Evolutionary conservation across 2,113 vertebrate genomes (phyloP).

Genomic region (Pheucticus melanocephalus): DNA sequence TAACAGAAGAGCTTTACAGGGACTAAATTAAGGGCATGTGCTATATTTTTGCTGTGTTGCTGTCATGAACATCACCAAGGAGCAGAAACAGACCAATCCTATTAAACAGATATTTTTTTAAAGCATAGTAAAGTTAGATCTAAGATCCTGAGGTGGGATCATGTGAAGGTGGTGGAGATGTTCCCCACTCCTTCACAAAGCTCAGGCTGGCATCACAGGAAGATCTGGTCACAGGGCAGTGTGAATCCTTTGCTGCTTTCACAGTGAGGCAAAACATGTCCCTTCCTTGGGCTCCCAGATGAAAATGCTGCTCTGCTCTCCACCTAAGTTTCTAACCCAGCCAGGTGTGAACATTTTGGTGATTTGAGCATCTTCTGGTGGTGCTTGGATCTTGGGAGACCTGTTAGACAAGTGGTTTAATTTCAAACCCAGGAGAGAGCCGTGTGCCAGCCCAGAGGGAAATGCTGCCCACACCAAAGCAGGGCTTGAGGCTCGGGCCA

Average conservation of each 20-base stretch:
- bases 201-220: rapidly evolving
- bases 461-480: background rate
- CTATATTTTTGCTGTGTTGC: conserved; percentile 30
- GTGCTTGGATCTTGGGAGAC: background rate
- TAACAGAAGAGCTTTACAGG: conserved; percentile 38
- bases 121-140: background rate
- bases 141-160: background rate
- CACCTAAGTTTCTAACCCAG: background rate
- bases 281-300: background rate
- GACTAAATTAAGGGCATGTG: conserved; percentile 47
- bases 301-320: background rate
- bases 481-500: background rate
- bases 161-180: background rate
- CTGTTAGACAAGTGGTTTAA: background rate
- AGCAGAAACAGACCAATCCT: background rate
- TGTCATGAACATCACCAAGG: background rate
- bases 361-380: background rate
- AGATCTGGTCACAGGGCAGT: background rate
- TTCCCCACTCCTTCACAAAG: background rate
- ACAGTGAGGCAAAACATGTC: rapidly evolving
- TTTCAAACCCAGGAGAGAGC: background rate
- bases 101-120: background rate
- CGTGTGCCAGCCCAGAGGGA: background rate
- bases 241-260: background rate
- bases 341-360: background rate